phyloP scores from a whole-genome alignment of 2,797 vertebrate genomes.

The Poeciliopsis turneri region DNA sequence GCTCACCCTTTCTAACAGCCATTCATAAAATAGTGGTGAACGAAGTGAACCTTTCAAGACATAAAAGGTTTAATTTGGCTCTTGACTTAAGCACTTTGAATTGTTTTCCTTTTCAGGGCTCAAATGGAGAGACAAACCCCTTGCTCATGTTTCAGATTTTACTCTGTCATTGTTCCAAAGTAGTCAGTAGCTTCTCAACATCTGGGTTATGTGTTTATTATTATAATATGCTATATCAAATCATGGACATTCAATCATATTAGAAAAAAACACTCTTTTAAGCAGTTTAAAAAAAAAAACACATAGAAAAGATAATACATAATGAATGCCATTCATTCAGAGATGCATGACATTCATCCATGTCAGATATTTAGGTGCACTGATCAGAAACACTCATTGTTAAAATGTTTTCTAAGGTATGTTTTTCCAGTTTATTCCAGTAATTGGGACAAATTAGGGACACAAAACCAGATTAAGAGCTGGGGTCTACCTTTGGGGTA shows the following conservation, averaged over 20 bases:
- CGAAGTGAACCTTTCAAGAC: background rate
- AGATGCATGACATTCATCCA: background rate
- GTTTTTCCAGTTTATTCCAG: background rate
- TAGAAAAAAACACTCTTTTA: background rate
- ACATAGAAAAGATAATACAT: background rate
- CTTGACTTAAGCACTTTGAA: background rate
- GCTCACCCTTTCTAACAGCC: slow-evolving; percentile 11
- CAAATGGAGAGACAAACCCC: background rate
- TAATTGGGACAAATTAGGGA: background rate
- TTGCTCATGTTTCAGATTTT: background rate
- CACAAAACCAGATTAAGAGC: background rate
- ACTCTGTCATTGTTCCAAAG: background rate
- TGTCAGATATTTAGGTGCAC: background rate
- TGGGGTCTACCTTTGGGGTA: background rate
- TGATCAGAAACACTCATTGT: background rate
- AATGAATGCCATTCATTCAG: background rate
- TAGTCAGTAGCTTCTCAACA: background rate
- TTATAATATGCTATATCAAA: background rate
- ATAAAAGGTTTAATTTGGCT: background rate
- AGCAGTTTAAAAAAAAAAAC: background rate
- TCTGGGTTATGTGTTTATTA: background rate
- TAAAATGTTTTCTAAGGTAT: background rate
- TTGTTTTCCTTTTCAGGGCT: background rate
- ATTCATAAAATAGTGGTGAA: background rate
- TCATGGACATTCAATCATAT: background rate